Evolutionary conservation across 1,140 invertebrate species (phyloP), one percentile per base, ranked within the genome.

Genomic region (Tenebrio molitor): DNA sequence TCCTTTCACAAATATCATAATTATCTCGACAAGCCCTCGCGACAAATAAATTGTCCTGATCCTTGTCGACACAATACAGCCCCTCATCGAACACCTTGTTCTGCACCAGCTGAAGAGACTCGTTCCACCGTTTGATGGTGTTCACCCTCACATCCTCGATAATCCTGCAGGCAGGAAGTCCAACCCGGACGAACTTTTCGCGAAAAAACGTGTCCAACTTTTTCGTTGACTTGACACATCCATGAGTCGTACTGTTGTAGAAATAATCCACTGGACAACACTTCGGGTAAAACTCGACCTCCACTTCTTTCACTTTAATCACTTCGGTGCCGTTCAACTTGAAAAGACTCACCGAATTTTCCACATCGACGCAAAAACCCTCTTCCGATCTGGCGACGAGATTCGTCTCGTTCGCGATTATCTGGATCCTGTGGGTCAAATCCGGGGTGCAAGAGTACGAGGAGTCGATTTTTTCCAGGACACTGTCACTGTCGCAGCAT

Each of bases 261-360:
- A 64, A 16, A 46, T 73, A 69, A n/a, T 65, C 17, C 3, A 77
- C 15, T 4, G 78, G 78, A 58, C 78, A 79, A 68, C 78, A 79
- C 71, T 79, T 79, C 6, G 75, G 75, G 16, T 75, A 79, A 10
- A 33, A 62, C 2, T 41, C 15, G n/a, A 53, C 50, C 4, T 62
- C 36, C 12, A 62, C 3, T 5, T 58, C 23, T 34, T 29, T n/a
- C 12, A 15, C 50, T 58, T 58, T 58, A 5, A 6, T 29, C 6
- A 58, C 12, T 8, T 58, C 23, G 1, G 21, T 12, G 1, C 23
- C 23, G 12, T 1, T 6, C 3, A 15, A 8, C 3, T 58, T 14
- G 10, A 58, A 58, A 29, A 58, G 50, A 2, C 3, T 14, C n/a
- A 58, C 50, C 23, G 21, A 14, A 25, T 58, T 29, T 58, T 58